A percentile compares a stretch with the other conserved stretches of the same genome.
These are phyloP conservation scores for Crenuchus spilurus DNA, from an alignment of 2,797 vertebrate species.

Conservation along the genomic window DNA sequence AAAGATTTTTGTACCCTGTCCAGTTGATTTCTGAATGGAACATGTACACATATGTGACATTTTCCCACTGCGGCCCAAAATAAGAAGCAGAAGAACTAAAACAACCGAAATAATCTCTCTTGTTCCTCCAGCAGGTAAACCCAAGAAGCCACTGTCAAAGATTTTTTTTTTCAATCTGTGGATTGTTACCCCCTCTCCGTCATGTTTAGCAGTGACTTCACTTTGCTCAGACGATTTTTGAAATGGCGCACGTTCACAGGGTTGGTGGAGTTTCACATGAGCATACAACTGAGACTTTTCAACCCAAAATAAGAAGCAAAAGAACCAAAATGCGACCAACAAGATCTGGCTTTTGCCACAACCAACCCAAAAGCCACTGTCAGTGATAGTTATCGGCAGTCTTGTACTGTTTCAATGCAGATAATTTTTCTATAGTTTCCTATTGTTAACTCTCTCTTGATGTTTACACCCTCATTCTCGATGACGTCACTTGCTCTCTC, in stretches of 20 bases:
- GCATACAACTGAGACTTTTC: neutral
- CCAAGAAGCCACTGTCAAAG: neutral
- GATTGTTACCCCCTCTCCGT: neutral
- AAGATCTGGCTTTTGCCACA: neutral
- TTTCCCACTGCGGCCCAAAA: neutral
- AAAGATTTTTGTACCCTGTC: too few relatives aligned
- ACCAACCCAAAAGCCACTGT: neutral
- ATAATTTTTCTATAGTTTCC: neutral
- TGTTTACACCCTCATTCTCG: neutral
- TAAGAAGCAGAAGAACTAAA: neutral
- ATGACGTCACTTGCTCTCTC: constrained; percentile 76
- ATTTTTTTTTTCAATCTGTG: neutral
- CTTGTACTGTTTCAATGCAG: neutral
- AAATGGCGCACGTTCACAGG: neutral
- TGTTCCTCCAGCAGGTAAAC: neutral
- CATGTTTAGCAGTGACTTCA: neutral
- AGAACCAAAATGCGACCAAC: neutral
- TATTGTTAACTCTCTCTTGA: neutral
- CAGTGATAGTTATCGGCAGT: neutral
- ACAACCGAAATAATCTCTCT: neutral
- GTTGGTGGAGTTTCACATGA: neutral
- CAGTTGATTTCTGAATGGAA: neutral
- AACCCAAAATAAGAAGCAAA: constrained; percentile 11
- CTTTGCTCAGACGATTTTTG: neutral
- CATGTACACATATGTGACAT: neutral